A percentile compares a stretch with the other conserved stretches of the same genome.
These are phyloP conservation scores for Theonella swinhoei DNA, from an alignment of 37 sponge, comb jelly and placozoan genomes.

Conservation along the genomic window DNA sequence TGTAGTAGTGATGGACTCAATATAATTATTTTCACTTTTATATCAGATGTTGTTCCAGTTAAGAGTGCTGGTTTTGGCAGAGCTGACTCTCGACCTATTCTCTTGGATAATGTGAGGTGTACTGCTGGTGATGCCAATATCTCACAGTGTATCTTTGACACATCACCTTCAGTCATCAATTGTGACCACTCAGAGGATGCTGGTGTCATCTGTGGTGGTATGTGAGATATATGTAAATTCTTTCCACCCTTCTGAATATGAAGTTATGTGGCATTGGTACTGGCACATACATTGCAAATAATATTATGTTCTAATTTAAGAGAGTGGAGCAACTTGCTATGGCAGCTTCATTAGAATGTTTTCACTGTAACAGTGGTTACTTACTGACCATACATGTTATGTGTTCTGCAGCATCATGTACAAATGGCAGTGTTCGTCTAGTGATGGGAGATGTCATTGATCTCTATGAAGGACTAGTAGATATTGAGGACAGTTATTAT, in stretches of 20 bases:
- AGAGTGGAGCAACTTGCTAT: too few species aligned
- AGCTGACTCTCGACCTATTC: slow-evolving; percentile 23
- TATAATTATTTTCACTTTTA: too few species aligned
- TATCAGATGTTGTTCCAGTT: not conserved
- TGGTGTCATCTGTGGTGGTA: slow-evolving; percentile 36
- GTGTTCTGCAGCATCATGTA: not conserved
- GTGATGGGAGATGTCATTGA: not conserved
- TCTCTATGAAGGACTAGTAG: not conserved
- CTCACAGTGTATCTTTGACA: not conserved
- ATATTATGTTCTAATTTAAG: too few species aligned
- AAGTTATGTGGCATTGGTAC: too few species aligned
- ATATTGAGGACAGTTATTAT: not conserved
- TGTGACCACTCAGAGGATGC: slow-evolving; percentile 58
- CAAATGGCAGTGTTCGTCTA: not conserved
- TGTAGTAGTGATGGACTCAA: too few species aligned
- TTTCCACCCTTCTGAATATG: too few species aligned
- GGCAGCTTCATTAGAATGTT: too few species aligned
- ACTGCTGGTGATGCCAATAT: slow-evolving; percentile 19
- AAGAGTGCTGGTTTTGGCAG: not conserved
- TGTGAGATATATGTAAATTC: too few species aligned
- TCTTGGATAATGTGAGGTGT: slow-evolving; percentile 23
- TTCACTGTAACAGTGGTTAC: too few species aligned
- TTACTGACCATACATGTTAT: too few species aligned
- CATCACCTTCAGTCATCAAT: not conserved
- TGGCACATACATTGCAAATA: too few species aligned